phyloP scores from a whole-genome alignment of 2,113 vertebrate species.

The Psilopsiagon aymara region DNA sequence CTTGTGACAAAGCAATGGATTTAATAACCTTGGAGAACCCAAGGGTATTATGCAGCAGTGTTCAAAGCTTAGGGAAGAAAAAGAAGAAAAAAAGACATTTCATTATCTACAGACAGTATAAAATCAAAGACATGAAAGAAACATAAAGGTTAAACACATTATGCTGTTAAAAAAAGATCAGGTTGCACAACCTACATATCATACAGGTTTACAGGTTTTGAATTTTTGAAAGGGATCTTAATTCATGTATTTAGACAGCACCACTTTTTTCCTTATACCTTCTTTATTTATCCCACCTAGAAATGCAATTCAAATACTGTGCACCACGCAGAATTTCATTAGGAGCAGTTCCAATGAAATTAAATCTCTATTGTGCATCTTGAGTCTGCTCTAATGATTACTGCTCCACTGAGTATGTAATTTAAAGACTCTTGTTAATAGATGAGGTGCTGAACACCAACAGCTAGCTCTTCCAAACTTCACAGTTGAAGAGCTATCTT shows the following conservation, averaged over 20 bases:
- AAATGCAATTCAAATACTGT: conserved; percentile 35
- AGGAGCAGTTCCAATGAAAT: conserved; percentile 53
- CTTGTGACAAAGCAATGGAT: conserved; percentile 46
- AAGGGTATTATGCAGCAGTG: conserved; percentile 7
- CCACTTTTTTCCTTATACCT: not conserved
- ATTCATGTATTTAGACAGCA: not conserved
- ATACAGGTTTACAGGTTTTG: not conserved
- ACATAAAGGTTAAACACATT: conserved; percentile 44
- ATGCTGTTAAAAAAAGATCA: not conserved
- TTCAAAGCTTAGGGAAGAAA: not conserved
- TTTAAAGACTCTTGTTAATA: conserved; percentile 62
- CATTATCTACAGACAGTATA: conserved; percentile 16
- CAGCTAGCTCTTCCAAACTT: conserved; percentile 6
- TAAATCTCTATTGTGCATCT: conserved; percentile 57
- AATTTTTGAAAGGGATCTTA: not conserved
- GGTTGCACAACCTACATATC: not conserved
- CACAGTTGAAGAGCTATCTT: not conserved
- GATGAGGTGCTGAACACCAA: conserved; percentile 51
- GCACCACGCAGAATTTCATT: conserved; percentile 45
- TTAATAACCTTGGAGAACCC: conserved; percentile 61
- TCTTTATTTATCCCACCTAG: not conserved
- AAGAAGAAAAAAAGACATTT: conserved; percentile 29
- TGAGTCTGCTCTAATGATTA: conserved; percentile 46
- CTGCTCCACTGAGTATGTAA: conserved; percentile 51
- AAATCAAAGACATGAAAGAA: conserved; percentile 57